Evolutionary conservation across 2,888 invertebrate genomes (phyloP), one percentile per base, ranked within the genome.

Genomic region (Meliscaeva auricollis): DNA sequence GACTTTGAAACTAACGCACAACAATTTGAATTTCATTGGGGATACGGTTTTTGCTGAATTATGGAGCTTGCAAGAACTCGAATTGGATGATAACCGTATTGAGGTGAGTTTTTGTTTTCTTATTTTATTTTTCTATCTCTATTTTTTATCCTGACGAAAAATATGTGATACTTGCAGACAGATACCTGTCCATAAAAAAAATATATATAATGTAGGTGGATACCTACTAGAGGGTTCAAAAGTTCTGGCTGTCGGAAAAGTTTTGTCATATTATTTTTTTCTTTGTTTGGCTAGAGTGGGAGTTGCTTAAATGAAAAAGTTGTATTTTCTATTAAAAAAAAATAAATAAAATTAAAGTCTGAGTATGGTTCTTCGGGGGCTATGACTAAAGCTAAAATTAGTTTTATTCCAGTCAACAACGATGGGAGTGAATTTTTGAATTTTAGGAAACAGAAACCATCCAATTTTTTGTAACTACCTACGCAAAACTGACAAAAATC

Each of bases 11-110:
- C 93, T 97, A 88, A 94, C 95, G 85, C 93, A 93, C 88, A 97
- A 97, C 91, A 94, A 94, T 89, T 94, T 97, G 89, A 94, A 95
- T 88, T 96, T 95, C 93, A 94, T 97, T 89, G 96, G 96, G 3
- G 96, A 96, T 88, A 94, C 95, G 87, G 96, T 95, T 44, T 97
- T 97, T 91, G 94, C 95, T 1, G 96, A 97, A 90, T 93, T 96
- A 91, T 95, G 96, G 93, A 95, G 95, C 89, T 92, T 96, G 44
- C 94, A 94, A 75, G 96, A 96, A 89, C 92, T 96, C 89, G 93
- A 95, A 52, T 92, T 96, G 89, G 95, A 95, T 89, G 94, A 95
- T 89, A 95, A 95, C 90, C 93, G 94, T 88, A 93, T 96, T 89
- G 94, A 93, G 92, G 93, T 93, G 88, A 92, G 91, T 89, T 50